phyloP scores from a whole-genome alignment of 1,140 invertebrate genomes.

The Diorhabda carinulata region DNA sequence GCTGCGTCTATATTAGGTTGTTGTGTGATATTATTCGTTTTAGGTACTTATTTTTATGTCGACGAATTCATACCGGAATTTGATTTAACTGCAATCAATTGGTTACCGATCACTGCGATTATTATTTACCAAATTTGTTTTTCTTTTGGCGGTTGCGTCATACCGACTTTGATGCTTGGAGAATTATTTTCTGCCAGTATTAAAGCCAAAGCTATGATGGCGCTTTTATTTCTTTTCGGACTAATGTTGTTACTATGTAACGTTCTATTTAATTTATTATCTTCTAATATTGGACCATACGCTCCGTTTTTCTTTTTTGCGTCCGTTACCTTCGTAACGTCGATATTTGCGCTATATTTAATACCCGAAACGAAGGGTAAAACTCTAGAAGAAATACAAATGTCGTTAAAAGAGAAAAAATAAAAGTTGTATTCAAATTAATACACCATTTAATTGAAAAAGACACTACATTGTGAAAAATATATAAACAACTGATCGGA shows the following conservation, averaged over 20 bases:
- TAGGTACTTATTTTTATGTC: not conserved
- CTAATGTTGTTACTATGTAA: constrained; percentile 40
- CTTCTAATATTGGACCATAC: constrained; percentile 58
- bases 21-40: not conserved
- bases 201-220: constrained; percentile 35
- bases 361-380: constrained; percentile 91
- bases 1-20: not conserved
- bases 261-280: constrained; percentile 44
- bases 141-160: constrained; percentile 36
- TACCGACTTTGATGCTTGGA: constrained; percentile 40
- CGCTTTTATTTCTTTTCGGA: constrained; percentile 30
- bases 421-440: not conserved
- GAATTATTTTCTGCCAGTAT: constrained; percentile 44
- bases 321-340: constrained; percentile 64
- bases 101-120: constrained; percentile 38
- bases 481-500: too few relatives aligned
- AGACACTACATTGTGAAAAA: too few relatives aligned
- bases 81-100: constrained; percentile 36
- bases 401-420: constrained; percentile 54
- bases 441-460: not conserved
- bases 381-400: constrained; percentile 84
- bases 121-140: constrained; percentile 34
- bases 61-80: not conserved
- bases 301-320: constrained; percentile 80
- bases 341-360: constrained; percentile 72